A percentile compares a stretch with the other conserved stretches of the same genome.
Evolutionary conservation across 2,797 vertebrate species (phyloP).

Genomic region (Sebastes elongatus): DNA sequence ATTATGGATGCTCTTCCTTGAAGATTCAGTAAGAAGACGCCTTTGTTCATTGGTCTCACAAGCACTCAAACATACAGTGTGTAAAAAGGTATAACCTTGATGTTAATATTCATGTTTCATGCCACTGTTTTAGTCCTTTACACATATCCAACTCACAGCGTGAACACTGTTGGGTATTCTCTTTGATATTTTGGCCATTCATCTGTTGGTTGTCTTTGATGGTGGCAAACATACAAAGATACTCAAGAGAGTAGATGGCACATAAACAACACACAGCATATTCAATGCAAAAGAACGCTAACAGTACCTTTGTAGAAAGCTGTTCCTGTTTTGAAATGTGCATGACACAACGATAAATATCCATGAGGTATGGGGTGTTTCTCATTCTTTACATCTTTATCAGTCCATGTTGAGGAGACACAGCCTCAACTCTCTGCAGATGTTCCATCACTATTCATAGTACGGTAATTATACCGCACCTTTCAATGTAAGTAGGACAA

Average conservation of each 20-base stretch:
- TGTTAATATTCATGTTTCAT: slow-evolving; percentile 34
- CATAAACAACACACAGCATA: neutral
- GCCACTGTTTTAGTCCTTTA: slow-evolving; percentile 6
- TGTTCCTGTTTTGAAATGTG: neutral
- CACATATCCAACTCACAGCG: neutral
- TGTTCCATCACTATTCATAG: no score
- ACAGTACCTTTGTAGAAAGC: neutral
- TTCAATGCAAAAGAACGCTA: neutral
- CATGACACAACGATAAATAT: neutral
- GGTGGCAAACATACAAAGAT: neutral
- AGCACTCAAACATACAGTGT: slow-evolving; percentile 4
- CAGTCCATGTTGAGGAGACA: neutral
- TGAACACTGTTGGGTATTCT: slow-evolving; percentile 28
- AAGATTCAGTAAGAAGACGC: slow-evolving; percentile 11
- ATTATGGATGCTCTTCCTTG: slow-evolving; percentile 35
- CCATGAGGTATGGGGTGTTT: neutral
- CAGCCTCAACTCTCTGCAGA: no score
- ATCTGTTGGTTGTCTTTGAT: slow-evolving; percentile 27
- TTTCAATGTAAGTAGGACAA: no score
- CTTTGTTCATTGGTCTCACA: slow-evolving; percentile 23
- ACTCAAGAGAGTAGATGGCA: neutral
- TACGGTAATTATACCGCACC: no score
- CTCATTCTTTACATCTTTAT: neutral
- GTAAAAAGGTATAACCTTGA: slow-evolving; percentile 29
- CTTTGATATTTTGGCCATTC: slow-evolving; percentile 32